Base-by-base conservation (phyloP, 2,888 invertebrate species). In the Chrysina gloriosa region DNA sequence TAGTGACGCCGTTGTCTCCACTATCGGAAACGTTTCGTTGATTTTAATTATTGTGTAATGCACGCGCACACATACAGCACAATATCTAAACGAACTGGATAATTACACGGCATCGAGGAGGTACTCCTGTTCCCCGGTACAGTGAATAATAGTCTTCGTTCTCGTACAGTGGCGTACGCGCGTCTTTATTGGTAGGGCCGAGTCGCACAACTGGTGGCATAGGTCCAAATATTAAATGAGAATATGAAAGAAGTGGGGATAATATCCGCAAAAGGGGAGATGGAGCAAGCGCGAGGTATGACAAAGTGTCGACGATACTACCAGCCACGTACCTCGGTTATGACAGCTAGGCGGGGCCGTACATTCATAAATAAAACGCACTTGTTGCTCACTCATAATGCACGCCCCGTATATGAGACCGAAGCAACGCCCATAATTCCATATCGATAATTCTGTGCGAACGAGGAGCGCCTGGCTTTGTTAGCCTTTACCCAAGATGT, bases 361-460 rank as follows among this genome's bases (percentile, higher is more conserved):
- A 84, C 84, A 84, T 86, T 89, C 88, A 89, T 89, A 89, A 89
- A 89, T 89, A 88, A 88, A 87, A 88, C 87, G 86, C 87, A 88
- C 88, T 88, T 88, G 88, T 85, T 85, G 84, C 85, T 77, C 82
- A 83, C 80, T 84, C 84, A 84, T 87, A 85, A 87, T 87, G 87
- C 84, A 86, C 87, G 86, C 87, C 86, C 87, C 58, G 42, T 61
- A 21, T 61, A 61, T 61, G 39, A 42, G 42, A n/a, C 19, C 5
- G 86, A 63, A 72, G 74, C 72, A 74, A 77, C 82, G 82, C 81
- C 83, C 79, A 78, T 61, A 61, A 61, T 61, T 61, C 58, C 58
- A 61, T 42, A 61, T 61, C 58, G 58, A 61, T 61, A 61, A 42
- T 52, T 52, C 5, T 45, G 16, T 21, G 2, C 7, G 27, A 4